A percentile compares a stretch with the other conserved stretches of the same genome.
phyloP scores from a whole-genome alignment of 2,113 vertebrate species.

The Parotia lawesii region DNA sequence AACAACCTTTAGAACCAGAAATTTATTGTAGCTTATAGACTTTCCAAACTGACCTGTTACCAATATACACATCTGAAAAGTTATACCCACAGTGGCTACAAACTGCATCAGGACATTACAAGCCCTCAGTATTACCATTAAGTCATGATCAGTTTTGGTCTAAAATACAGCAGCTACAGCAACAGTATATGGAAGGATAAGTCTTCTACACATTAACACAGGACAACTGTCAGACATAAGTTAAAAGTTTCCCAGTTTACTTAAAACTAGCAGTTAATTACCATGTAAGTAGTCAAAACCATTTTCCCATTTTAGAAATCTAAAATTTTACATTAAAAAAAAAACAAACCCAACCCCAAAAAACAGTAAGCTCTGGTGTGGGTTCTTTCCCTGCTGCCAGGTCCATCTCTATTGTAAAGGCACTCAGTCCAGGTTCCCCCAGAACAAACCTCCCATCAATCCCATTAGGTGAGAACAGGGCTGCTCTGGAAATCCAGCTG shows the following conservation, averaged over 20 bases:
- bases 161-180: conserved; percentile 83
- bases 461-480: not conserved
- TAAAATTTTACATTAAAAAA: conserved; percentile 65
- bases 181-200: conserved; percentile 76
- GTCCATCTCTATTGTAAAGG: conserved; percentile 20
- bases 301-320: conserved; percentile 74
- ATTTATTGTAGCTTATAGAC: conserved; percentile 81
- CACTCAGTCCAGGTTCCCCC: conserved; percentile 21
- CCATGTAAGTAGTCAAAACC: conserved; percentile 67
- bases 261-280: conserved; percentile 77
- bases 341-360: not conserved
- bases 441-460: not conserved
- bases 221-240: conserved; percentile 79
- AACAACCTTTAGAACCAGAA: conserved; percentile 72
- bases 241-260: conserved; percentile 79
- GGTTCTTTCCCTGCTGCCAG: conserved; percentile 13
- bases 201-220: conserved; percentile 85
- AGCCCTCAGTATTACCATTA: conserved; percentile 74
- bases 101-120: conserved; percentile 75
- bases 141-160: conserved; percentile 71
- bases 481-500: not conserved
- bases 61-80: conserved; percentile 81
- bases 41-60: conserved; percentile 80
- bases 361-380: not conserved
- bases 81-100: conserved; percentile 74